These are phyloP conservation scores for Leuctra nigra DNA, from an alignment of 2,888 invertebrate genomes.

Conservation along the genomic window DNA sequence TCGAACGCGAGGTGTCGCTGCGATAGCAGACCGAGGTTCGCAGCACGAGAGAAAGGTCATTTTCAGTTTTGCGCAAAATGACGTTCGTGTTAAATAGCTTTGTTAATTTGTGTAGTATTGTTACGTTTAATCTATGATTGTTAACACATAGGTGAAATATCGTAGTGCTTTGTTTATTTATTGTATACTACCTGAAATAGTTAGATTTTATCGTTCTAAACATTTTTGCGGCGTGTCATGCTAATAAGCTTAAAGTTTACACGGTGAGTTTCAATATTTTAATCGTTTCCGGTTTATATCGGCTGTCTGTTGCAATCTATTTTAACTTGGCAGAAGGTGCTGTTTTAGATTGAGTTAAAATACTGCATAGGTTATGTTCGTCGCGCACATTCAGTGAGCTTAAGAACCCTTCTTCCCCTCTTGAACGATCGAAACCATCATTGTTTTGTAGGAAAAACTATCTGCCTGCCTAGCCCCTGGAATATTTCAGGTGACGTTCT, in stretches of 20 bases:
- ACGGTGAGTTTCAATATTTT: conserved; percentile 12
- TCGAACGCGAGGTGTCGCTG: not conserved
- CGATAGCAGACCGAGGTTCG: not conserved
- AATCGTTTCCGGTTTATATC: conserved; percentile 28
- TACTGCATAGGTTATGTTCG: too few species aligned
- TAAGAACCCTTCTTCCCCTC: too few species aligned
- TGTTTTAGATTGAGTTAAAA: too few species aligned
- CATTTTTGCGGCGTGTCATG: conserved; percentile 23
- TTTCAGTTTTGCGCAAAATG: conserved; percentile 19
- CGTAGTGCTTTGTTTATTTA: conserved; percentile 1
- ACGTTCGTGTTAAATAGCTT: conserved; percentile 9
- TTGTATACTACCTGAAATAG: not conserved
- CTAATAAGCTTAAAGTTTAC: conserved; percentile 24
- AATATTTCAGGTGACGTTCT: too few species aligned
- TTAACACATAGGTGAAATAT: conserved; percentile 2
- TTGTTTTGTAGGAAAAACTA: too few species aligned
- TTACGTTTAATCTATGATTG: conserved; percentile 20
- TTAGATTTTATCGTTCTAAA: not conserved
- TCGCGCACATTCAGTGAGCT: too few species aligned
- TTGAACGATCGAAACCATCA: too few species aligned
- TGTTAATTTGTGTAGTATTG: conserved; percentile 4
- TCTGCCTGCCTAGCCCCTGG: too few species aligned
- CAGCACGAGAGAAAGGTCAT: not conserved
- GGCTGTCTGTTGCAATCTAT: too few species aligned
- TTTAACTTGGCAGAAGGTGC: too few species aligned